Conservation (phyloP, 2,888 invertebrate species). For the Sisyra nigra region DNA sequence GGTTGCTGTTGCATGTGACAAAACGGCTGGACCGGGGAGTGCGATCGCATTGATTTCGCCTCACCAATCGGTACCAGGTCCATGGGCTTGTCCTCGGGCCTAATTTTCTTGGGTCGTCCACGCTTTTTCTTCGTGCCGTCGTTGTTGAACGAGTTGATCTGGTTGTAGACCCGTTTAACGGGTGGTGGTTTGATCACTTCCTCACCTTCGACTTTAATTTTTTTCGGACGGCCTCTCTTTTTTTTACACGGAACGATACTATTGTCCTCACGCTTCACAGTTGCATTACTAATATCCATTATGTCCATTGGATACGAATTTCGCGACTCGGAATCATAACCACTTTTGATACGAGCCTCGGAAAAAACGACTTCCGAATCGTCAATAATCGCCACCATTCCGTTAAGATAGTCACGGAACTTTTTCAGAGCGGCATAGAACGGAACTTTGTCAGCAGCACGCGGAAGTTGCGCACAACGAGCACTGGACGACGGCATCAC, state of each 20-base stretch:
- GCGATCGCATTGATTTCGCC: slow-evolving; percentile 29
- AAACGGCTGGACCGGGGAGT: slow-evolving; percentile 29
- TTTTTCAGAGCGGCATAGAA: slow-evolving; percentile 93
- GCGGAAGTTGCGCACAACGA: slow-evolving; percentile 90
- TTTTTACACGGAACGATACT: slow-evolving; percentile 61
- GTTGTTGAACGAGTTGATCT: slow-evolving; percentile 25
- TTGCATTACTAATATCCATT: slow-evolving; percentile 31
- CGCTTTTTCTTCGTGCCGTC: slow-evolving; percentile 73
- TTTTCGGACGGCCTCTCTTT: slow-evolving; percentile 81
- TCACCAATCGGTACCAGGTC: slow-evolving; percentile 30
- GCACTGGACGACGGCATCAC: slow-evolving; percentile 99
- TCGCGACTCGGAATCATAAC: slow-evolving; percentile 38
- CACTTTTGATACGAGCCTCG: slow-evolving; percentile 49
- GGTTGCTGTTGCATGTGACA: slow-evolving; percentile 27
- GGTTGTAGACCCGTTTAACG: slow-evolving; percentile 29
- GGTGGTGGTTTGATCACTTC: slow-evolving; percentile 37
- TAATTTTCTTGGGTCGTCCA: slow-evolving; percentile 75
- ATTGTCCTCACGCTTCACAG: slow-evolving; percentile 40
- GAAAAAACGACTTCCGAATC: slow-evolving; percentile 78
- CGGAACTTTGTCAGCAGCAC: slow-evolving; percentile 95
- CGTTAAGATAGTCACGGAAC: slow-evolving; percentile 87
- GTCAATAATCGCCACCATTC: slow-evolving; percentile 66
- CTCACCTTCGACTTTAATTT: slow-evolving; percentile 55
- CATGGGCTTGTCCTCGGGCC: slow-evolving; percentile 39
- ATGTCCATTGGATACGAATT: slow-evolving; percentile 24